phyloP scores from a whole-genome alignment of 2,113 vertebrate genomes.

The Nyctibius bracteatus region DNA sequence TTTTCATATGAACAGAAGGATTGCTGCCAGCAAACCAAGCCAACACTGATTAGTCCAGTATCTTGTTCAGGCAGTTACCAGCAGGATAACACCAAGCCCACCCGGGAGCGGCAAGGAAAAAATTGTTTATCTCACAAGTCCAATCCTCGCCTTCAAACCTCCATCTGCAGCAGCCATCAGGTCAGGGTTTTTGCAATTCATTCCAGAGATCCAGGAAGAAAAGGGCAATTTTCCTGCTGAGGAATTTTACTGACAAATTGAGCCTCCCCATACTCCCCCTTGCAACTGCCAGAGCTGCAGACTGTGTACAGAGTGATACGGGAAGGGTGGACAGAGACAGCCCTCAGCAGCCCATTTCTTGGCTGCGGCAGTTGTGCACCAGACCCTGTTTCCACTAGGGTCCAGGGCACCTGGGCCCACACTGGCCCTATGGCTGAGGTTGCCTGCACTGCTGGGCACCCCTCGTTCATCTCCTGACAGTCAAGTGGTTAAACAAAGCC shows the following conservation, averaged over 20 bases:
- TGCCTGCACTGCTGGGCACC: rapidly evolving
- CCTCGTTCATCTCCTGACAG: background rate
- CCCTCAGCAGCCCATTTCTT: background rate
- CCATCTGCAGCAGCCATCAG: background rate
- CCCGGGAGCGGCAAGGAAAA: background rate
- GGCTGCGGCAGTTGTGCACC: background rate
- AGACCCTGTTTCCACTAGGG: background rate
- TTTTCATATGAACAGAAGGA: background rate
- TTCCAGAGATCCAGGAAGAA: background rate
- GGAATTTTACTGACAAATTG: background rate
- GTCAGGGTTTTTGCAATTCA: background rate
- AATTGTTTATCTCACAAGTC: background rate
- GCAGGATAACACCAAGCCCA: background rate
- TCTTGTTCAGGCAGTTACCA: background rate
- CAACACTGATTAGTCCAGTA: background rate
- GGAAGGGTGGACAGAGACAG: background rate
- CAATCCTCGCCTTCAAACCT: background rate
- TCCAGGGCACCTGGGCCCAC: rapidly evolving
- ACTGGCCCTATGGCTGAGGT: rapidly evolving
- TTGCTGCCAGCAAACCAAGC: background rate
- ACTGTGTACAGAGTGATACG: too few species aligned
- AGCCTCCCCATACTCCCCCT: background rate
- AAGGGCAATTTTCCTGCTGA: background rate
- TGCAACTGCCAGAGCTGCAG: background rate
- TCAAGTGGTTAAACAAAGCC: background rate